Base-by-base conservation (phyloP, 1,140 invertebrate genomes). In the Octopus sinensis region DNA sequence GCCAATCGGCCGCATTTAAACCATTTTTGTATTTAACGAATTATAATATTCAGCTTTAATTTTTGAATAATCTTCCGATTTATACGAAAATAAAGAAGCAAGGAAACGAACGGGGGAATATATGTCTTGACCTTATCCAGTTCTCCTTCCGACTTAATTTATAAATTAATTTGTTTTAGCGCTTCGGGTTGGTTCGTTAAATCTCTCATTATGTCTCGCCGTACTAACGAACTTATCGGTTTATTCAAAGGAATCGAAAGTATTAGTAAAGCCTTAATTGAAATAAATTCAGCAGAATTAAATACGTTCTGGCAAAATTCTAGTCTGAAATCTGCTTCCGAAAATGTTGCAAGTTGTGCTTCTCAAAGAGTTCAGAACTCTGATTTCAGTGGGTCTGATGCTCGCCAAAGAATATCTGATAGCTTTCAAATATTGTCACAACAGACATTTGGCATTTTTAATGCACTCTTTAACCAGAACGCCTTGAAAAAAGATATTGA, bases 291-390 rank as follows among this genome's bases (percentile, higher is more conserved):
- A n/a, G 83, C 78, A 54, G 87, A 89, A 68, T 54, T 83, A 1
- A 79, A 82, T 77, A 82, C 82, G 9, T 82, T 51, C 5, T 90
- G 88, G 89, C 80, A 83, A 5, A 89, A 90, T 81, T 89, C 88
- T 10, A 88, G 86, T 83, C 6, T 90, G 5, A 85, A 84, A 76
- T 73, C 86, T 7, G 84, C 83, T n/a, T 82, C 84, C n/a, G 81
- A 86, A 82, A 80, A 87, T 81, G 52, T 81, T 13, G 80, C 83
- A n/a, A n/a, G 53, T 1, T 86, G 85, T 79, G n/a, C 83, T 30
- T 85, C 88, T 77, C 84, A 87, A 13, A 71, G 71, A 12, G n/a
- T 86, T 4, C 83, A 79, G 52, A 83, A 78, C 83, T 83, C 77
- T 53, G 62, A 17, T 78, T 51, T 80, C 80, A 78, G 53, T 54